These are phyloP conservation scores for Diachasmimorpha longicaudata DNA, from an alignment of 1,140 invertebrate genomes.

Conservation along the genomic window DNA sequence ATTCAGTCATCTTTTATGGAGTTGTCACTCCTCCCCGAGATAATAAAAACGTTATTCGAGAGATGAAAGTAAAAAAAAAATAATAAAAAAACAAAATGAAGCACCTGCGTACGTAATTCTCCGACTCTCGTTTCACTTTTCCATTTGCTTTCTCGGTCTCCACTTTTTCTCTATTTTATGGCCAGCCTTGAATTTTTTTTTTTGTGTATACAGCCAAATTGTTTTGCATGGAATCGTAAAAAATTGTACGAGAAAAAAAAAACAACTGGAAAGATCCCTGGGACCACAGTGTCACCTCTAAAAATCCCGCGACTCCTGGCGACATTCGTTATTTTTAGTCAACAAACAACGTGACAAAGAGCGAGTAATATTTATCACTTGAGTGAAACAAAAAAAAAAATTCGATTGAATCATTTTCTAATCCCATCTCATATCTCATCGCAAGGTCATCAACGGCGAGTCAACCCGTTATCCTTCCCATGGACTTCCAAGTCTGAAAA, in stretches of 20 bases:
- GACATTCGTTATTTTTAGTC: background rate
- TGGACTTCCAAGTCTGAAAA: background rate
- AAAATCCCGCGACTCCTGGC: background rate
- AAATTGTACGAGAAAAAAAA: background rate
- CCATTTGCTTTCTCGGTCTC: background rate
- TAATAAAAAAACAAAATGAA: background rate
- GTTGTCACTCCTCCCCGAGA: too few relatives aligned
- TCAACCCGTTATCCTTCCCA: background rate
- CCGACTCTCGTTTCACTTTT: background rate
- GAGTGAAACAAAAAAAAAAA: background rate
- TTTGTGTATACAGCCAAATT: background rate
- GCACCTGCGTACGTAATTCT: background rate
- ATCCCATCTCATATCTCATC: background rate
- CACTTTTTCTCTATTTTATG: background rate
- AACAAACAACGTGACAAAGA: background rate
- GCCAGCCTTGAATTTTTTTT: background rate
- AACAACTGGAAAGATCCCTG: background rate
- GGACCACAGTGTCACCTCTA: background rate
- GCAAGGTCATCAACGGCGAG: background rate
- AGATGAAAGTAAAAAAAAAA: background rate
- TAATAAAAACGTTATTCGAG: background rate
- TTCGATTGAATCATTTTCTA: background rate
- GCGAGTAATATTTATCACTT: background rate
- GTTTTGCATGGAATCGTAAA: background rate
- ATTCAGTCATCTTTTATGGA: too few relatives aligned